These are phyloP conservation scores for Eriocheir sinensis DNA, from an alignment of 1,140 invertebrate genomes.

Conservation along the genomic window DNA sequence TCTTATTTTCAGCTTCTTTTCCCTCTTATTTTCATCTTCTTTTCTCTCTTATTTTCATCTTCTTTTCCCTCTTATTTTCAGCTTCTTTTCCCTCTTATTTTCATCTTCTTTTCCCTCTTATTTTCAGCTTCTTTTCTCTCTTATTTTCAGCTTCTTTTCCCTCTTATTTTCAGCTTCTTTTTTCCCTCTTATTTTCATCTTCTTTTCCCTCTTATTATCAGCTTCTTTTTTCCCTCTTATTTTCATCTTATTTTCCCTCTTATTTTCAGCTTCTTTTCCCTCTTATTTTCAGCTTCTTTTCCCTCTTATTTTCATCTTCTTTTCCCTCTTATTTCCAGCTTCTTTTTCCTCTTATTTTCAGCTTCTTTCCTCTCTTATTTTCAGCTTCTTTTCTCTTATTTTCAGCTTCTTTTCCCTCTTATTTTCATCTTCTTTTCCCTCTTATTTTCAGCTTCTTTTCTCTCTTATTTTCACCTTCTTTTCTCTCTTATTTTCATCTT, in stretches of 20 bases:
- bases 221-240: not conserved
- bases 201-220: not conserved
- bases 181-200: no score
- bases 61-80: no score
- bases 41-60: no score
- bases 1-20: not conserved
- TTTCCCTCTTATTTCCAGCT: no score
- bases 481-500: not conserved
- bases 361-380: not conserved
- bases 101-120: not conserved
- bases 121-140: slow-evolving; percentile 16
- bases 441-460: no score
- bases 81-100: not conserved
- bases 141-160: not conserved
- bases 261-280: not conserved
- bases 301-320: no score
- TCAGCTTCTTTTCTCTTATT: not conserved
- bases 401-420: no score
- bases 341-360: not conserved
- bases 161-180: no score
- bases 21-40: not conserved
- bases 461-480: not conserved
- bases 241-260: slow-evolving; percentile 9
- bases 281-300: no score
- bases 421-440: not conserved